Conservation (phyloP, 2,113 vertebrate genomes). For the Macroglossus sobrinus region DNA sequence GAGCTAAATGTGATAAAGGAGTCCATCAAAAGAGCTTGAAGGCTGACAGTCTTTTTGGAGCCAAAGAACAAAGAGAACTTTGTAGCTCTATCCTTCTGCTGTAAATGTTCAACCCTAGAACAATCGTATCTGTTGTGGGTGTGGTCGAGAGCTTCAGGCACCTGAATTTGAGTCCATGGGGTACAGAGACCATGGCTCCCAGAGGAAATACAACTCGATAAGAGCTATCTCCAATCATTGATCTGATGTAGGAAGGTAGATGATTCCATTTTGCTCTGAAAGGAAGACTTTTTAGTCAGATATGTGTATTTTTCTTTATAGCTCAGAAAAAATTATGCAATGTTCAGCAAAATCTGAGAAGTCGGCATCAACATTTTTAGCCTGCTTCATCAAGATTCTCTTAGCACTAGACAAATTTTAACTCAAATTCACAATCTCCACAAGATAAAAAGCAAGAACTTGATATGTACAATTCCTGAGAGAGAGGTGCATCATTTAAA, state of each 20-base stretch:
- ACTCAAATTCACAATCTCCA: constrained; percentile 36
- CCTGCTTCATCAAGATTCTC: constrained; percentile 42
- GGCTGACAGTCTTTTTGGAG: not conserved
- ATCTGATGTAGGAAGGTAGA: not conserved
- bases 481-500: not conserved
- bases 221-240: not conserved
- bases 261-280: constrained; percentile 33
- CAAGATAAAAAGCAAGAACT: constrained; percentile 21
- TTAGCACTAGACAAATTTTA: constrained; percentile 28
- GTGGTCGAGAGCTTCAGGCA: not conserved
- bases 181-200: not conserved
- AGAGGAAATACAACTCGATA: not conserved
- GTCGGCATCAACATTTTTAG: constrained; percentile 22
- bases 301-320: not conserved
- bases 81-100: not conserved
- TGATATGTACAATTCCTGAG: not conserved
- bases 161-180: not conserved
- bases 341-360: constrained; percentile 36
- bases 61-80: not conserved
- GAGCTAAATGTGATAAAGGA: not conserved
- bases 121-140: not conserved
- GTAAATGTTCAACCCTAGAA: not conserved
- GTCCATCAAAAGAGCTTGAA: not conserved
- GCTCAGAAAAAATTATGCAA: not conserved
- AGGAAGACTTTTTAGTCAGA: constrained; percentile 50